Percentiles rank a stretch among this genome's conserved stretches.
Conservation (phyloP, 2,797 vertebrate genomes). For the Coreius guichenoti region DNA sequence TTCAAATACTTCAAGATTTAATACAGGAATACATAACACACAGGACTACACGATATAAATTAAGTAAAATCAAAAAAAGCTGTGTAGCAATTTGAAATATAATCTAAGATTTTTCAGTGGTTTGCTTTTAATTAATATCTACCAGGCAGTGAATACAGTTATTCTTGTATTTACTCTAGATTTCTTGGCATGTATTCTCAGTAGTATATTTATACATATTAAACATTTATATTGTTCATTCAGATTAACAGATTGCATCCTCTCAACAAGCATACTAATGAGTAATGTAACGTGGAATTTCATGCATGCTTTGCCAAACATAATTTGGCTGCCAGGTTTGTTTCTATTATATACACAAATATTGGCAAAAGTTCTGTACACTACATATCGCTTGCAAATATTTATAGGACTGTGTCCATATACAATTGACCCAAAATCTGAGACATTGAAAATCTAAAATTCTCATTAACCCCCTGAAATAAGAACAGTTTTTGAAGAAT, state of each 20-base stretch:
- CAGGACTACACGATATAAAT: not conserved
- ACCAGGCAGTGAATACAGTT: not conserved
- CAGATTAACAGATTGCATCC: constrained; percentile 13
- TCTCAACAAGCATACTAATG: constrained; percentile 12
- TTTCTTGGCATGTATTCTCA: not conserved
- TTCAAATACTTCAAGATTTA: not conserved
- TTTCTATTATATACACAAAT: constrained; percentile 23
- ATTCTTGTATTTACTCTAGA: not conserved
- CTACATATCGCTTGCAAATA: constrained; percentile 3
- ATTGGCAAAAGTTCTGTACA: constrained; percentile 21
- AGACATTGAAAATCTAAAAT: not conserved
- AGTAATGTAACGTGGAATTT: constrained; percentile 1
- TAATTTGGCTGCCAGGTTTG: constrained; percentile 19
- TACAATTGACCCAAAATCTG: not conserved
- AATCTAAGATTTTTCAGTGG: not conserved
- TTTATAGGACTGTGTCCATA: not conserved
- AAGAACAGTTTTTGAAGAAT: not conserved
- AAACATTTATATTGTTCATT: constrained; percentile 6
- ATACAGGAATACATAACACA: not conserved
- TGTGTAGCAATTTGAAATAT: not conserved
- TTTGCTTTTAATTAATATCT: not conserved
- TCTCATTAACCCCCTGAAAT: not conserved
- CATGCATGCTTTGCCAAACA: constrained; percentile 29
- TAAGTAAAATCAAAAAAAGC: not conserved
- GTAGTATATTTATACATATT: constrained; percentile 13